These are phyloP conservation scores for Megaceryle maxima DNA, from an alignment of 2,113 vertebrate genomes.

Conservation along the genomic window DNA sequence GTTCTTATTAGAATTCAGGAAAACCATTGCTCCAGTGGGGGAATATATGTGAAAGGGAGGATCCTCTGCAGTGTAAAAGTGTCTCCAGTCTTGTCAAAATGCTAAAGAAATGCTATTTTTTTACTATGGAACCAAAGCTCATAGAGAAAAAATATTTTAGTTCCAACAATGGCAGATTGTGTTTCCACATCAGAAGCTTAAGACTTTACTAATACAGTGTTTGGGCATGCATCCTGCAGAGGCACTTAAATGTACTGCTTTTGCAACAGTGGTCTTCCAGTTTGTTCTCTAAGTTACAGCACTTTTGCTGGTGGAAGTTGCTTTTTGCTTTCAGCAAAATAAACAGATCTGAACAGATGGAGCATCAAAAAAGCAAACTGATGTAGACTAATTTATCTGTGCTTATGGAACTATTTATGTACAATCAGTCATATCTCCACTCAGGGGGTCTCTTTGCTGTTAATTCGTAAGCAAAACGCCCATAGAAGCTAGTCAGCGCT, in stretches of 20 bases:
- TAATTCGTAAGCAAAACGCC: not conserved
- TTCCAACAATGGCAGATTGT: not conserved
- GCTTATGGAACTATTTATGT: not conserved
- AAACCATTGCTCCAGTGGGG: not conserved
- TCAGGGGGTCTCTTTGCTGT: not conserved
- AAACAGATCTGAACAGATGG: slow-evolving; percentile 20
- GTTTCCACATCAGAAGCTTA: not conserved
- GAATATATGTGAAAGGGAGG: not conserved
- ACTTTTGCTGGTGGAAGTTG: not conserved
- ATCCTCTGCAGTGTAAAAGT: not conserved
- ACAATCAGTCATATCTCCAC: not conserved
- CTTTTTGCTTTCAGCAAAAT: not conserved
- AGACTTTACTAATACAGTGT: not conserved
- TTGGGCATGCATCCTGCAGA: not conserved
- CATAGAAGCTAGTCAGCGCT: not conserved
- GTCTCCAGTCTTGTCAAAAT: not conserved
- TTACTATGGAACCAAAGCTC: not conserved
- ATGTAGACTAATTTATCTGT: not conserved
- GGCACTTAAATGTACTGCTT: not conserved
- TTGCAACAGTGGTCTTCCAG: not conserved
- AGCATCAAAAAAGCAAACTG: not conserved
- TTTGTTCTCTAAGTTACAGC: not conserved
- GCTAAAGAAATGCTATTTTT: not conserved
- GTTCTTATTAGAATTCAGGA: not conserved
- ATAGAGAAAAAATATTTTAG: not conserved